Base-by-base conservation (phyloP, 1,140 invertebrate genomes). In the Scaptomyza montana region DNA sequence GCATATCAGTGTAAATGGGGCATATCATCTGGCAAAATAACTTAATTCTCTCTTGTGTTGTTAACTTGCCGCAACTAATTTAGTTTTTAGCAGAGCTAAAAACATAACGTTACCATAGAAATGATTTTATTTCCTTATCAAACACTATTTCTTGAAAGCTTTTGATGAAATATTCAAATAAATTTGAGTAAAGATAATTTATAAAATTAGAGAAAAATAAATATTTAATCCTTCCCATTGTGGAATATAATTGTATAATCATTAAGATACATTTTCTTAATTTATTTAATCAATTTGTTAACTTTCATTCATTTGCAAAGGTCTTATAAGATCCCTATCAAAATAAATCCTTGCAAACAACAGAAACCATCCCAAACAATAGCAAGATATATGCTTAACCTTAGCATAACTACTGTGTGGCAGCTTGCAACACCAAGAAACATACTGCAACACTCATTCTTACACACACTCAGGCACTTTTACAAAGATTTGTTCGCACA, bases 401-500 rank as follows among this genome's bases (percentile, higher is more conserved):
- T 62, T n/a, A 46, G 50, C 47, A 47, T 10, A 68, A 62, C 66
- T 68, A 68, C 66, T 62, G 66, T 47, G 25, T 57, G 55, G 55
- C 9, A 41, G n/a, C 46, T 51, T 30, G 33, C 33, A 60, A 60
- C 5, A 57, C 33, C 25, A 43, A 8, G 28, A 9, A 45, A 13
- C 21, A 30, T 6, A 51, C 8, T 47, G 36, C 21, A 13, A n/a
- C 16, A 62, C 21, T 39, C 13, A 47, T 5, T 36, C 30, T n/a
- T 16, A 36, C 47, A 43, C 53, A 57, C 25, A 36, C 47, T 21
- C 25, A 19, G 30, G 30, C 21, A 25, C 21, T 25, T 25, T 25
- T 25, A 47, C 47, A 16, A 4, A 46, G 9, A 53, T 39, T 59
- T 21, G 50, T 49, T 54, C 61, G 50, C 72, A 86, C 75, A 86